Base-by-base conservation (phyloP, 2,797 vertebrate species). In the Prunella strophiata region DNA sequence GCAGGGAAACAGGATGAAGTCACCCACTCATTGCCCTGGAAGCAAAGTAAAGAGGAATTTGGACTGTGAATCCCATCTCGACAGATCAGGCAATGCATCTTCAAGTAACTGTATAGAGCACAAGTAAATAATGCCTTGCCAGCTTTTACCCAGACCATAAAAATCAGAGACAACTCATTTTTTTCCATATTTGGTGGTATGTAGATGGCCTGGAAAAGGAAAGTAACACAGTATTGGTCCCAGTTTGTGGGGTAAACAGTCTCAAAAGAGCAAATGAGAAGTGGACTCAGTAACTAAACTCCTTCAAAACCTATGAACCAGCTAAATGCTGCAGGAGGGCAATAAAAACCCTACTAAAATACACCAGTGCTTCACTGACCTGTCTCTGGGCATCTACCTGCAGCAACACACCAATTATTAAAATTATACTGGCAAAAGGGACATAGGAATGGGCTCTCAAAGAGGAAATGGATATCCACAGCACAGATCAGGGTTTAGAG, bases 41-140 rank as follows among this genome's bases (percentile, higher is more conserved):
- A 91, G 43, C 23, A 54, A 92, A 90, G n/a, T 32, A 45, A 54
- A 74, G n/a, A 65, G 58, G n/a, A 85, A 89, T 91, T 82, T 85
- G 40, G 34, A 32, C 61, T 70, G 89, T 52, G 55, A 85, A 83
- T 52, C 51, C 40, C 57, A 52, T 89, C 91, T 89, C 0, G 0
- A 34, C 45, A 79, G 82, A 79, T 76, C 75, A 73, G 75, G 65
- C 93, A 87, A 88, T 0, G 0, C n/a, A 62, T 67, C 83, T 95
- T 88, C 59, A 70, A 76, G 43, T 38, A 89, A 82, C 30, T 70
- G 30, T 59, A 42, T 10, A 30, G 76, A 48, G 40, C 71, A 70
- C 1, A 4, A 81, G 34, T 68, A 91, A 93, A 61, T 59, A 84
- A 52, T 11, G 19, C 13, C 50, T 65, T 87, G 84, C 54, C 65